Percentiles rank a stretch among this genome's conserved stretches.
These are phyloP conservation scores for Ranitomeya imitator DNA, from an alignment of 2,113 vertebrate genomes.

Conservation along the genomic window DNA sequence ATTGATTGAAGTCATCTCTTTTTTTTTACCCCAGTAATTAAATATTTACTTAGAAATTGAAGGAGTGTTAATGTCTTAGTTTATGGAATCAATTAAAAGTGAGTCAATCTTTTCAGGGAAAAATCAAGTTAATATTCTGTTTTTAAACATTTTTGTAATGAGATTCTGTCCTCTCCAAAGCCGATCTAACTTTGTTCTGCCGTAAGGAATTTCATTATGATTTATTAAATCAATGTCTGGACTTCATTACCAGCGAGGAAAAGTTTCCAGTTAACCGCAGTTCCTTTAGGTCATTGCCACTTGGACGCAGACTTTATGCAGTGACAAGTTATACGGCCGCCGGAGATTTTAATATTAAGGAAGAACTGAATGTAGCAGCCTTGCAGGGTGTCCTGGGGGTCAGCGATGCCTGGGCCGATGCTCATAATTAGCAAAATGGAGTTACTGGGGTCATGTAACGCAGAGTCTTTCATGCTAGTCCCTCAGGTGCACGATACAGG, in stretches of 20 bases:
- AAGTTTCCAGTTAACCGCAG: constrained; percentile 3
- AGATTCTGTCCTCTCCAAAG: constrained; percentile 7
- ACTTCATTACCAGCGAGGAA: not conserved
- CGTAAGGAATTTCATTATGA: constrained; percentile 11
- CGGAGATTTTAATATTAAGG: not conserved
- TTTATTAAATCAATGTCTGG: constrained; percentile 16
- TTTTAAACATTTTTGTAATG: constrained; percentile 24
- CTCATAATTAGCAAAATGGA: not conserved
- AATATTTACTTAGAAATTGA: constrained; percentile 7
- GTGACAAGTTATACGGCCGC: not conserved
- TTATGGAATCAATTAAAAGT: constrained; percentile 24
- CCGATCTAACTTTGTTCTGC: constrained; percentile 10
- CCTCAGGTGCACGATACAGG: no score
- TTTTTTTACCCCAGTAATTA: not conserved
- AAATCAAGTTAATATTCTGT: constrained; percentile 6
- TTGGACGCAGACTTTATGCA: not conserved
- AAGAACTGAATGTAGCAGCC: not conserved
- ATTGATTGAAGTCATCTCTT: not conserved
- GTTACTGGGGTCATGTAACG: not conserved
- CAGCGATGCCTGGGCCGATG: not conserved
- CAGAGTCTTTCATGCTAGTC: not conserved
- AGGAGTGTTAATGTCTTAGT: not conserved
- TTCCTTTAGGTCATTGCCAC: not conserved
- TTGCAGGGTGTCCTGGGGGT: not conserved
- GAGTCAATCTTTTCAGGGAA: not conserved